Evolutionary conservation across 1,140 invertebrate genomes (phyloP).

Genomic region (Anadara kagoshimensis): DNA sequence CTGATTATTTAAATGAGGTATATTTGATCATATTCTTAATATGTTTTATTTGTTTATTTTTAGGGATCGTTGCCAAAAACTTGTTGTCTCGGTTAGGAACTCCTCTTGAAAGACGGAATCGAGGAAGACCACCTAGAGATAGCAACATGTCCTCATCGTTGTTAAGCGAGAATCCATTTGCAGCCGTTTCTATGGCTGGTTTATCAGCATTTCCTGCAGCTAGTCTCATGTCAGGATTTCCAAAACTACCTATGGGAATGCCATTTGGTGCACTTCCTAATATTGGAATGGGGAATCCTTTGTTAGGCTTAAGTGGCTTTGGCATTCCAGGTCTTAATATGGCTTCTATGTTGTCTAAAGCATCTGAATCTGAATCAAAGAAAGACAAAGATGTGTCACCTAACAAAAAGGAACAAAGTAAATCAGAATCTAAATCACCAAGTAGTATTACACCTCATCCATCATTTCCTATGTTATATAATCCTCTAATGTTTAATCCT

Average conservation of each 20-base stretch:
- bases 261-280: slow-evolving; percentile 86
- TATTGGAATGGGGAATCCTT: slow-evolving; percentile 81
- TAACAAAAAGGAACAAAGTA: slow-evolving; percentile 32
- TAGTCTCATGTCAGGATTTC: slow-evolving; percentile 71
- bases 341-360: slow-evolving; percentile 31
- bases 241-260: slow-evolving; percentile 82
- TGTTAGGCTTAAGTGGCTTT: slow-evolving; percentile 83
- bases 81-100: slow-evolving; percentile 82
- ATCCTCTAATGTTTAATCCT: slow-evolving; percentile 69
- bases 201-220: slow-evolving; percentile 65
- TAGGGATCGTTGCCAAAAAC: slow-evolving; percentile 86
- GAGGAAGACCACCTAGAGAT: slow-evolving; percentile 73
- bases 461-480: slow-evolving; percentile 65
- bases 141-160: slow-evolving; percentile 65
- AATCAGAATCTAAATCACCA: slow-evolving; percentile 44
- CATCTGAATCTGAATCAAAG: slow-evolving; percentile 38
- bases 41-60: slow-evolving; percentile 42
- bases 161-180: slow-evolving; percentile 49
- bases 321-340: slow-evolving; percentile 81
- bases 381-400: slow-evolving; percentile 28
- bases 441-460: slow-evolving; percentile 55
- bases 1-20: too few species aligned
- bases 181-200: slow-evolving; percentile 55
- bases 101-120: slow-evolving; percentile 73
- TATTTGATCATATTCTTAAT: too few species aligned